Base-by-base conservation (phyloP, 2,888 invertebrate species). In the Temnothorax unifasciatus region DNA sequence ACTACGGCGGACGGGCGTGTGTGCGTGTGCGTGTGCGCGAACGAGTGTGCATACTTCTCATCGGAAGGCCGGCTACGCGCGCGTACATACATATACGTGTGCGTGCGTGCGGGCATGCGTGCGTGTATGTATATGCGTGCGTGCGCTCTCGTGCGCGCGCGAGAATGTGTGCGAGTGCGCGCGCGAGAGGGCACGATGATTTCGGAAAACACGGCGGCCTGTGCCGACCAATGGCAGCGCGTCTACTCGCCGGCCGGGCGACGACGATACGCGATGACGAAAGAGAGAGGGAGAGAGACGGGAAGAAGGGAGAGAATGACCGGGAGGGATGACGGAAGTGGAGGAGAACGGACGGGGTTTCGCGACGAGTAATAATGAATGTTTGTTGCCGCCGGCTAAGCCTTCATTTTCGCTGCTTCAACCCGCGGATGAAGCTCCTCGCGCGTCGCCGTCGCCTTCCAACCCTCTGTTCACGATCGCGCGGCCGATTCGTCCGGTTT, bases 301-400 rank as follows among this genome's bases (percentile, higher is more conserved):
- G 79, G 66, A 68, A 82, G 83, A 87, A 81, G 84, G 76, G 79
- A 86, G 89, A 89, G 86, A 91, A 90, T 89, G 91, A 90, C 86
- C 87, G 89, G 86, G 88, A 61, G 90, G 90, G 88, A 88, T 88
- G 87, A 90, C 88, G 84, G 87, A 83, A 87, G 82, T 68, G 87
- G 88, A 86, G 88, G 85, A 85, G 83, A 82, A 88, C 86, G 85
- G 86, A 86, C 87, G 83, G 87, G 91, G 87, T 87, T 87, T 18
- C 74, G 81, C 88, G 90, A 86, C 88, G 89, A 91, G 90, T 89
- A 91, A 93, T 93, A 92, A 93, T 92, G 92, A 93, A 93, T 93
- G 91, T 92, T 93, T 92, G 91, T 92, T 91, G 91, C 85, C 89
- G 86, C 59, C 85, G 88, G 89, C 90, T 91, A 90, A 92, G 89